Percentiles rank a stretch among this genome's conserved stretches.
Evolutionary conservation across 2,797 vertebrate species (phyloP).

Genomic region (Takifugu ocellatus): DNA sequence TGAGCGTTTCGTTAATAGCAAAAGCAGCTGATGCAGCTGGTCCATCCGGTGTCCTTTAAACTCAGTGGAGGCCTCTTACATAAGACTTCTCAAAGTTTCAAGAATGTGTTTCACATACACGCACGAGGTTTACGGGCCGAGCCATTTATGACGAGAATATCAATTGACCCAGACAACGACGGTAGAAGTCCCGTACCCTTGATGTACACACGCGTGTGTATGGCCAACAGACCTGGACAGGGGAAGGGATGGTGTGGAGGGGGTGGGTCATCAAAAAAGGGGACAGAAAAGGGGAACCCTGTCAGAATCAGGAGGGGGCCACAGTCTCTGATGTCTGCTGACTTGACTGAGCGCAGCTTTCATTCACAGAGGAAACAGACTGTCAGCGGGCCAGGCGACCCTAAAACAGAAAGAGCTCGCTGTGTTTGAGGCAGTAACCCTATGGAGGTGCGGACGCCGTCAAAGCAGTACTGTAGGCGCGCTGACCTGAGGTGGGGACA

Average conservation of each 20-base stretch:
- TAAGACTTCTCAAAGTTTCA: slow-evolving; percentile 27
- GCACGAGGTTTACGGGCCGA: slow-evolving; percentile 59
- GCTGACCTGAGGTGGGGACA: slow-evolving; percentile 15
- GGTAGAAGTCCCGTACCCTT: slow-evolving; percentile 64
- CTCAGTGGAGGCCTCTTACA: slow-evolving; percentile 44
- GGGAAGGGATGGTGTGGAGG: slow-evolving; percentile 15
- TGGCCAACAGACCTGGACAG: slow-evolving; percentile 16
- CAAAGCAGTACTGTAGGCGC: slow-evolving; percentile 41
- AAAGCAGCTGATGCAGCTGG: slow-evolving; percentile 27
- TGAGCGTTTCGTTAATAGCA: slow-evolving; percentile 36
- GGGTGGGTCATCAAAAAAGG: slow-evolving; percentile 43
- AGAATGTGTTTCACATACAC: slow-evolving; percentile 55
- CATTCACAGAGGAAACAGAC: slow-evolving; percentile 58
- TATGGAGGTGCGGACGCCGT: slow-evolving; percentile 29
- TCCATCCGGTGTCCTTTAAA: slow-evolving; percentile 23
- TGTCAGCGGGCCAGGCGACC: slow-evolving; percentile 48
- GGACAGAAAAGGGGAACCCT: slow-evolving; percentile 38
- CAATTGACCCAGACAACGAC: slow-evolving; percentile 49
- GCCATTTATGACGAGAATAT: slow-evolving; percentile 63
- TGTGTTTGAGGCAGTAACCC: slow-evolving; percentile 35
- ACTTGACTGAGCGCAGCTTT: slow-evolving; percentile 28
- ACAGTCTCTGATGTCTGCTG: slow-evolving; percentile 16
- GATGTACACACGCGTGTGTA: slow-evolving; percentile 47
- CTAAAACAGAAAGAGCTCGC: slow-evolving; percentile 54
- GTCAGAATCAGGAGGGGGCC: slow-evolving; percentile 33